Evolutionary conservation across 2,113 vertebrate genomes (phyloP), one percentile per base, ranked within the genome.

Genomic region (Chamaea fasciata): DNA sequence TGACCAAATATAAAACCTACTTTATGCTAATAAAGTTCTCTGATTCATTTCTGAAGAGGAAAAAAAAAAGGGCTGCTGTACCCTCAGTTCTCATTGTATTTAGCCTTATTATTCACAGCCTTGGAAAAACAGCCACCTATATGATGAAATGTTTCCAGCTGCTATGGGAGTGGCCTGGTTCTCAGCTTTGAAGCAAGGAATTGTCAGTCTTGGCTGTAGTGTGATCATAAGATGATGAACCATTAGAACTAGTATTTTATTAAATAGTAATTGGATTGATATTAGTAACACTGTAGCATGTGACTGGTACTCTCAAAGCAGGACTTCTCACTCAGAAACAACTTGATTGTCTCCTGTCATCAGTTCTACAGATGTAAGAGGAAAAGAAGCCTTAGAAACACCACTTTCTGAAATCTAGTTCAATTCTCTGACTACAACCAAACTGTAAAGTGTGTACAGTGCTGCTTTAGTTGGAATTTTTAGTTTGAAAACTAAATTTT

Each of bases 1-100:
- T 98, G 97, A 99, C 98, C 98, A 99, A 99, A 99, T 98, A 98
- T 90, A 96, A 97, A 96, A 91, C 53, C 69, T 90, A n/a, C 60
- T 96, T 90, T 68, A 75, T 23, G 62, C 83, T 96, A 94, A 93
- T 93, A 90, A 89, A 95, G 47, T 21, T 68, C 56, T 83, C 74
- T 64, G 39, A 93, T 90, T 47, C 10, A 4, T 88, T 92, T 97
- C 92, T 71, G 64, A 64, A 65, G 44, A 59, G 42, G 3, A 33
- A 8, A 55, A 37, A 93, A 50, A 60, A 93, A 50, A 62, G 47
- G 73, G 65, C 87, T 94, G 86, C 83, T 94, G 30, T 92, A 64
- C 42, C 23, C 27, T 90, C 28, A n/a, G 73, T 94, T 91, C 37
- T 78, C 28, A 33, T 41, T 80, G 10, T 90, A 69, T 82, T 80